Conservation (phyloP, 2,797 vertebrate species). For the Centropyge bicolor region DNA sequence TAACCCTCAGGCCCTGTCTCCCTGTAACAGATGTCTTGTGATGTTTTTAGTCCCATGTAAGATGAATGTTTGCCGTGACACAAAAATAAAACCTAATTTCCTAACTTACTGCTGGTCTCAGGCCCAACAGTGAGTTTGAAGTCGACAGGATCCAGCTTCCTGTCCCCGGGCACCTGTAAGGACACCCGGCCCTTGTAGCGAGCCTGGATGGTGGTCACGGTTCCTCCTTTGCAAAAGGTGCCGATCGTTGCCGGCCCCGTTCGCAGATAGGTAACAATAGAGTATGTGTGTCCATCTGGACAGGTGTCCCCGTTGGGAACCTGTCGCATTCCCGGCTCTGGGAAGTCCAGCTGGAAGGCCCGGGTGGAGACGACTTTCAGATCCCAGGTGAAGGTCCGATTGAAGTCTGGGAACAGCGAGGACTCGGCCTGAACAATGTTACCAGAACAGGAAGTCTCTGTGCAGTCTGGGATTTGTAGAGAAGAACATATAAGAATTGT, state of each 20-base stretch:
- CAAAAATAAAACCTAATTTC: not conserved
- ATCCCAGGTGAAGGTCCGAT: conserved; percentile 90
- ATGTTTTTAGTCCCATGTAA: not conserved
- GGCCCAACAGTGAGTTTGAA: conserved; percentile 75
- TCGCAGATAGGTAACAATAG: conserved; percentile 77
- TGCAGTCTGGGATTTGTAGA: conserved; percentile 75
- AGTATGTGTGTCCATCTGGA: conserved; percentile 85
- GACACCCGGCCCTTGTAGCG: conserved; percentile 74
- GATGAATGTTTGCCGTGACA: not conserved
- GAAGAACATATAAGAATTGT: not conserved
- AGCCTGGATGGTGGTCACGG: conserved; percentile 68
- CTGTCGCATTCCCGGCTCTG: conserved; percentile 87
- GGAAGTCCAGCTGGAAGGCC: conserved; percentile 89
- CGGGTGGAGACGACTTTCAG: conserved; percentile 69
- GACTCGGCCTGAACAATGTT: conserved; percentile 83
- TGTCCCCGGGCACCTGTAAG: conserved; percentile 73
- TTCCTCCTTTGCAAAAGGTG: conserved; percentile 83
- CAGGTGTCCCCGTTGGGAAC: conserved; percentile 84
- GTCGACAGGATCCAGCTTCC: conserved; percentile 63
- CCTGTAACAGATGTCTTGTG: not conserved
- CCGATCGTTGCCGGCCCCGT: conserved; percentile 62
- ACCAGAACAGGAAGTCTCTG: conserved; percentile 75
- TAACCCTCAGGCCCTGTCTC: too few species aligned
- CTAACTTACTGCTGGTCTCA: conserved; percentile 73
- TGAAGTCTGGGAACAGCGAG: conserved; percentile 84